These are phyloP conservation scores for Calephelis nemesis DNA, from an alignment of 1,140 invertebrate species.

Conservation along the genomic window DNA sequence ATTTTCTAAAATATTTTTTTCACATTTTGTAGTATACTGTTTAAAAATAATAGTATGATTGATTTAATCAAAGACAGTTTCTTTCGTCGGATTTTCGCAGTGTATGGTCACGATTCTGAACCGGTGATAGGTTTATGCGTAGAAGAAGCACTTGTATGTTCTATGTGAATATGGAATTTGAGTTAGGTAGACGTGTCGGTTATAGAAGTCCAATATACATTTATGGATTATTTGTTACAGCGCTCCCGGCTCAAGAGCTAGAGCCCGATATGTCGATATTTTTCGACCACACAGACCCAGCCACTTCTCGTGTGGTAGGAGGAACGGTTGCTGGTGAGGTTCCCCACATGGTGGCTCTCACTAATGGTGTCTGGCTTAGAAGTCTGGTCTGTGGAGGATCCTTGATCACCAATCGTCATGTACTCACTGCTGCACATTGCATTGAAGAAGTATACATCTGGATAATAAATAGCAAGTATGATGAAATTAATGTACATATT, in stretches of 20 bases:
- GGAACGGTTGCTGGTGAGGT: slow-evolving; percentile 40
- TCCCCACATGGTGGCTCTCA: slow-evolving; percentile 54
- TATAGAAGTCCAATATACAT: too few relatives aligned
- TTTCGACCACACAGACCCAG: slow-evolving; percentile 45
- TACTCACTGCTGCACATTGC: slow-evolving; percentile 63
- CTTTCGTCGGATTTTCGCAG: too few relatives aligned
- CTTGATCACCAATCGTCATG: slow-evolving; percentile 40
- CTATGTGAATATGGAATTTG: too few relatives aligned
- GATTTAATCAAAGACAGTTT: too few relatives aligned
- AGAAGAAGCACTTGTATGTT: too few relatives aligned
- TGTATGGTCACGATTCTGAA: too few relatives aligned
- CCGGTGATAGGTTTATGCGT: too few relatives aligned
- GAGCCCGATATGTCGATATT: slow-evolving; percentile 42
- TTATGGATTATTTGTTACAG: slow-evolving; percentile 14
- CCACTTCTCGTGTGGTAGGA: slow-evolving; percentile 44
- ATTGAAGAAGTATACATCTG: slow-evolving; percentile 35
- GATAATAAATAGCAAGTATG: slow-evolving; percentile 37
- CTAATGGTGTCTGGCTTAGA: slow-evolving; percentile 34
- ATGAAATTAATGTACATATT: too few relatives aligned
- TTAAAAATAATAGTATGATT: too few relatives aligned
- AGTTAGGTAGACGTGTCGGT: too few relatives aligned
- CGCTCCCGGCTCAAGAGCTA: slow-evolving; percentile 32
- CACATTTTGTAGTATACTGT: too few relatives aligned
- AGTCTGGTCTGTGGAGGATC: slow-evolving; percentile 54
- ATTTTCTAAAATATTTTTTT: too few relatives aligned